A percentile compares a stretch with the other conserved stretches of the same genome.
Evolutionary conservation across 92 coral and sea anemone species (phyloP).

Genomic region (Actinostola sp.): DNA sequence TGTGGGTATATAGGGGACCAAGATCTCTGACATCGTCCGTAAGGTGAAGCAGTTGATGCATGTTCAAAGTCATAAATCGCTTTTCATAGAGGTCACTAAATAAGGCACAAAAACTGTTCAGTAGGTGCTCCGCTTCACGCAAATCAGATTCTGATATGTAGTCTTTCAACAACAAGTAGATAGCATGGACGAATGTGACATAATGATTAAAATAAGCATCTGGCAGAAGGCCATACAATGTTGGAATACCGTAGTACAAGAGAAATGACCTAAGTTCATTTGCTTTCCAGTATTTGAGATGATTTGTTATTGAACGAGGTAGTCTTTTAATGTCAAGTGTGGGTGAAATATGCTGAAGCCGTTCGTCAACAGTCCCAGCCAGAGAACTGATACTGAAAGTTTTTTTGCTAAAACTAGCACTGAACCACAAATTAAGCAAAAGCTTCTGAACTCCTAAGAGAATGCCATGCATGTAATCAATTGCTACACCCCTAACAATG

Average conservation of each 20-base stretch:
- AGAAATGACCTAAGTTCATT: constrained; percentile 53
- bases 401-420: constrained; percentile 20
- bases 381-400: constrained; percentile 29
- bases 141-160: constrained; percentile 35
- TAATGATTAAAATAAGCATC: constrained; percentile 48
- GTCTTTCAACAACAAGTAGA: constrained; percentile 47
- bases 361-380: constrained; percentile 35
- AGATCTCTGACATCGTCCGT: constrained; percentile 56
- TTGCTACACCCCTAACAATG: constrained; percentile 46
- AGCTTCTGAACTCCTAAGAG: constrained; percentile 60
- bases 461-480: constrained; percentile 80
- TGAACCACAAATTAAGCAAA: constrained; percentile 62
- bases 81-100: constrained; percentile 30
- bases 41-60: constrained; percentile 64
- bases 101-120: constrained; percentile 26
- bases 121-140: constrained; percentile 30
- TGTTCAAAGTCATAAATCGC: constrained; percentile 46
- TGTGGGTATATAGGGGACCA: constrained; percentile 60
- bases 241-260: constrained; percentile 39
- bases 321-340: constrained; percentile 32
- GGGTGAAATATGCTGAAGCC: constrained; percentile 57
- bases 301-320: constrained; percentile 43
- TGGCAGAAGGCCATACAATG: constrained; percentile 52
- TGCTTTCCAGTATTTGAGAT: constrained; percentile 52
- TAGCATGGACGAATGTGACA: constrained; percentile 33